Percentiles rank a stretch among this genome's conserved stretches.
These are phyloP conservation scores for Lutjanus argentimaculatus DNA, from an alignment of 2,797 vertebrate species.

Conservation along the genomic window DNA sequence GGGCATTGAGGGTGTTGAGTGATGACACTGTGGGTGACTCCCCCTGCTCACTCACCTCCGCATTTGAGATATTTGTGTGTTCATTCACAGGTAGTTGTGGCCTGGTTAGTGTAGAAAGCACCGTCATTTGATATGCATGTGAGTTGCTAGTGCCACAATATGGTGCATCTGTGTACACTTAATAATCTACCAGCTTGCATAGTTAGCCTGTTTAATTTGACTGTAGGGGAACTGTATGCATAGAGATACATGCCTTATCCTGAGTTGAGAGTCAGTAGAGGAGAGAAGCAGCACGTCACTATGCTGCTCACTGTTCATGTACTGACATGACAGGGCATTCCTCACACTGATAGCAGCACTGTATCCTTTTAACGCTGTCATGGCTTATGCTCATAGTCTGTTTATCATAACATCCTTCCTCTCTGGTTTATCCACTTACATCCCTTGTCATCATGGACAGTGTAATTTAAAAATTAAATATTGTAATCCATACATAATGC, in stretches of 20 bases:
- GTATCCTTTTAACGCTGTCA: slow-evolving; percentile 43
- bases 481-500: slow-evolving; percentile 1
- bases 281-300: slow-evolving; percentile 47
- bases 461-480: background rate
- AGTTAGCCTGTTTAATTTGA: background rate
- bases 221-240: background rate
- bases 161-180: background rate
- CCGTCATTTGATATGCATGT: background rate
- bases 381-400: slow-evolving; percentile 35
- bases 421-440: slow-evolving; percentile 9
- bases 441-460: background rate
- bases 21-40: background rate
- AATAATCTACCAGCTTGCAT: background rate
- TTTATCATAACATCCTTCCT: slow-evolving; percentile 50
- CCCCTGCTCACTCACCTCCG: background rate
- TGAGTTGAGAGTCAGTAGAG: slow-evolving; percentile 15
- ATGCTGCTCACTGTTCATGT: slow-evolving; percentile 65
- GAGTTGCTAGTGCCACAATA: background rate
- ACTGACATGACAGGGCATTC: slow-evolving; percentile 77
- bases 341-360: slow-evolving; percentile 60
- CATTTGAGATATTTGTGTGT: slow-evolving; percentile 7
- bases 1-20: background rate
- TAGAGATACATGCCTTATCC: slow-evolving; percentile 16
- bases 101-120: background rate
- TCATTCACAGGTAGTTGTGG: background rate